Evolutionary conservation across 2,113 vertebrate genomes (phyloP).

Genomic region (Ophiodon elongatus): DNA sequence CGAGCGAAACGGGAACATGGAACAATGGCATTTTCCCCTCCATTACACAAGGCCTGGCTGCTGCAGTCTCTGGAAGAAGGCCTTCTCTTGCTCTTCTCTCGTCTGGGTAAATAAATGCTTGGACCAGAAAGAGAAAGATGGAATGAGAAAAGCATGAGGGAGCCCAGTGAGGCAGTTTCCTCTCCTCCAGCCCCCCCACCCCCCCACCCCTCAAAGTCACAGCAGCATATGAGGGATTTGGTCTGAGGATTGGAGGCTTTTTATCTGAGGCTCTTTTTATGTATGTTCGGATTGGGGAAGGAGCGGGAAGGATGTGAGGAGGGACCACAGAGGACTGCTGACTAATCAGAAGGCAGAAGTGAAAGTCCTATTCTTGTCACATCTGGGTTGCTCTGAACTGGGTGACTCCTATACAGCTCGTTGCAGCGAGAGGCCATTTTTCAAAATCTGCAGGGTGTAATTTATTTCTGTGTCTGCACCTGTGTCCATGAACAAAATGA

Average conservation of each 20-base stretch:
- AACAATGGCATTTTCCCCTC: slow-evolving; percentile 79
- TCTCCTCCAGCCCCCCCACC: background rate
- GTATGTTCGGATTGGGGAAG: slow-evolving; percentile 53
- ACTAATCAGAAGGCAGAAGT: slow-evolving; percentile 79
- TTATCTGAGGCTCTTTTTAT: slow-evolving; percentile 65
- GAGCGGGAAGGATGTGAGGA: slow-evolving; percentile 61
- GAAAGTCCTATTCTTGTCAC: slow-evolving; percentile 77
- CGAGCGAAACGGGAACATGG: slow-evolving; percentile 75
- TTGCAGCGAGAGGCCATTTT: slow-evolving; percentile 65
- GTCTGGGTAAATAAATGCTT: slow-evolving; percentile 61
- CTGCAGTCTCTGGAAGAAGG: slow-evolving; percentile 57
- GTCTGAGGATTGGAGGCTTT: slow-evolving; percentile 72
- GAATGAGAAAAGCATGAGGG: slow-evolving; percentile 40
- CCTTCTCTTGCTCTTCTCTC: slow-evolving; percentile 9
- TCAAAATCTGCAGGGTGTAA: slow-evolving; percentile 61
- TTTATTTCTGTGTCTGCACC: slow-evolving; percentile 61
- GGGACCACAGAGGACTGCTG: slow-evolving; percentile 74
- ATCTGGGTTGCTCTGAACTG: slow-evolving; percentile 77
- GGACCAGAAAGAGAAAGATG: slow-evolving; percentile 42
- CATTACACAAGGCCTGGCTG: slow-evolving; percentile 72
- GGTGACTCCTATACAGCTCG: slow-evolving; percentile 57
- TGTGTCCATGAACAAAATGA: slow-evolving; percentile 53
- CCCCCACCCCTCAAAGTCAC: slow-evolving; percentile 36
- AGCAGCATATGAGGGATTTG: slow-evolving; percentile 71
- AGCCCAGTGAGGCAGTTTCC: slow-evolving; percentile 40